Base-by-base conservation (phyloP, 1,140 invertebrate species). In the Vollenhovia emeryi region DNA sequence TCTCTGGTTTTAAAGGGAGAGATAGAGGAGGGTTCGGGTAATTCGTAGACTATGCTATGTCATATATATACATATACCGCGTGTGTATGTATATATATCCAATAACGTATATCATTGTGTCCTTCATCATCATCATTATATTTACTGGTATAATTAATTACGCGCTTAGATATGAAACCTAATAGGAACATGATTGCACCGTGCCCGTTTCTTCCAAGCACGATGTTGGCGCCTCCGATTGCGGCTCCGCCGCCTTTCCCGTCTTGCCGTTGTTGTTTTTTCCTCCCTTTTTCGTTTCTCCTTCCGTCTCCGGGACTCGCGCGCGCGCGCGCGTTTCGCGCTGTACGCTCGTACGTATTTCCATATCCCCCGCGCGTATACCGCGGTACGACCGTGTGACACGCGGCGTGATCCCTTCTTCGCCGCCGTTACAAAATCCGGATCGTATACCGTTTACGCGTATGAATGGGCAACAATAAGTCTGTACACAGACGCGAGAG, bases 141-240 rank as follows among this genome's bases (percentile, higher is more conserved):
- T 93, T 94, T 94, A 94, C 91, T 94, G 93, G 94, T 94, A 94
- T 94, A 94, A 94, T 94, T 93, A 94, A 93, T 94, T 94, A 94
- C 93, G 94, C 94, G 94, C 93, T 94, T 94, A 94, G 94, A 94
- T 94, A 94, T 94, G 93, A 94, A 94, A 94, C 93, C 94, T 94
- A 94, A 92, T 94, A 94, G 94, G 93, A 94, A 94, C 93, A 94
- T 94, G 94, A 94, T 94, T 94, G 93, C 94, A 94, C 94, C 94
- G 94, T 83, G 86, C 89, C 86, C 87, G 87, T 89, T 85, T 55
- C 76, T 66, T 82, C 80, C 89, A n/a, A n/a, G 85, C 60, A 90
- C 89, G 79, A 90, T 90, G 89, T 88, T 90, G 89, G 84, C 79
- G 82, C 84, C 89, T 73, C 24, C 40, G 76, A 79, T 86, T 50